Evolutionary conservation across 2,888 invertebrate species (phyloP), one percentile per base, ranked within the genome.

Genomic region (Malthinus seriepunctatus): DNA sequence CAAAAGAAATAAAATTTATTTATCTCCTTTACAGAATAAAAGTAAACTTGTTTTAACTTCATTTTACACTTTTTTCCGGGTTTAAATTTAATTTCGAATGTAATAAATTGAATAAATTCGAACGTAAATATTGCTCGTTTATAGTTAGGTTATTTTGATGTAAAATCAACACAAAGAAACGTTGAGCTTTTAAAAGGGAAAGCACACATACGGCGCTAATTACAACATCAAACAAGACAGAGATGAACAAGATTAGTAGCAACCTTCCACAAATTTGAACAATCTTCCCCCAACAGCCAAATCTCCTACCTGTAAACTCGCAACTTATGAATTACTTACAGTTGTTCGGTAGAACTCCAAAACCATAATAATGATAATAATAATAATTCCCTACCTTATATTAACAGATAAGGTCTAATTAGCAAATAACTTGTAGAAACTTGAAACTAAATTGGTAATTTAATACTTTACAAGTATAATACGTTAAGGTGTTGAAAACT

Each of bases 191-290:
- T 42, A 48, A 51, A 46, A 15, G 51, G 56, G 57, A 51, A 50
- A 35, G 56, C 49, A 48, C 45, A 50, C 60, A 56, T 61, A 60
- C 65, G 53, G 59, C 61, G 65, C 64, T 69, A 69, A 69, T 69
- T 69, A 69, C 67, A 63, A 69, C 66, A 69, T 69, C 67, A 69
- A 69, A 69, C 69, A 68, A 63, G 61, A 64, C 15, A 15, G 63
- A 65, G 67, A 63, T 52, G 65, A 62, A 52, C 56, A 46, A 62
- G 67, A 67, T 68, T 66, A 68, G 39, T 39, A 60, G 23, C 63
- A 67, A 60, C 63, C 63, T 67, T 63, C 57, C 64, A 51, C 58
- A 62, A 60, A 62, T 63, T 54, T 37, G 49, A 53, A 46, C 57
- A 42, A 49, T 48, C 48, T 58, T 56, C 48, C 51, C n/a, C 14